These are phyloP conservation scores for Pogonocichla stellata DNA, from an alignment of 2,113 vertebrate genomes.

Conservation along the genomic window DNA sequence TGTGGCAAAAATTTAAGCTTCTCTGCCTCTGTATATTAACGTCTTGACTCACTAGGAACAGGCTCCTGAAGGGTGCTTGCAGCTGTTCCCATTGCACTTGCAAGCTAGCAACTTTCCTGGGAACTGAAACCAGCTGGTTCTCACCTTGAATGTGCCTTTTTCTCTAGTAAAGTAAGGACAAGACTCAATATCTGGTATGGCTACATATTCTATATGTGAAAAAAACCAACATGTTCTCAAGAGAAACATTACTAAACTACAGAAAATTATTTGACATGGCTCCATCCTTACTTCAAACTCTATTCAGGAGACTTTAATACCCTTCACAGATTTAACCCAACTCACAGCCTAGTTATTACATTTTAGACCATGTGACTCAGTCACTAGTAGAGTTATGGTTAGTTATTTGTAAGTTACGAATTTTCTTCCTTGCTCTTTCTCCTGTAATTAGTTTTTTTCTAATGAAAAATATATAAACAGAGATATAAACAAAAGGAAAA, in stretches of 20 bases:
- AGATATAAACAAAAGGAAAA: not conserved
- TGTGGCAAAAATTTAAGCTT: not conserved
- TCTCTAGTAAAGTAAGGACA: not conserved
- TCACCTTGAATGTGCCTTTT: not conserved
- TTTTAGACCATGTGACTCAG: not conserved
- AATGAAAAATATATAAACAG: not conserved
- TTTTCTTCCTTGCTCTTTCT: not conserved
- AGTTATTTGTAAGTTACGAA: not conserved
- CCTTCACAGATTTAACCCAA: not conserved
- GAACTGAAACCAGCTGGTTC: not conserved
- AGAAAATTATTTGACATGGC: not conserved
- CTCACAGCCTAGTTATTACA: not conserved
- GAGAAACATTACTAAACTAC: not conserved
- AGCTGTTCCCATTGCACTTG: not conserved
- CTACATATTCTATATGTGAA: not conserved
- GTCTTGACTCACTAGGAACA: not conserved
- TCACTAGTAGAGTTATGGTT: not conserved
- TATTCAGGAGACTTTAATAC: not conserved
- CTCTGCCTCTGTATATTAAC: not conserved
- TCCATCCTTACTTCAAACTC: not conserved
- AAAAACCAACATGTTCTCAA: not conserved
- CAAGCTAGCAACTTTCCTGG: not conserved
- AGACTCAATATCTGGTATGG: not conserved
- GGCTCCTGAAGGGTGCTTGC: not conserved
- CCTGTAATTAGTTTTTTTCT: not conserved